Base-by-base conservation (phyloP, 1,140 invertebrate genomes). In the Chymomyza costata region DNA sequence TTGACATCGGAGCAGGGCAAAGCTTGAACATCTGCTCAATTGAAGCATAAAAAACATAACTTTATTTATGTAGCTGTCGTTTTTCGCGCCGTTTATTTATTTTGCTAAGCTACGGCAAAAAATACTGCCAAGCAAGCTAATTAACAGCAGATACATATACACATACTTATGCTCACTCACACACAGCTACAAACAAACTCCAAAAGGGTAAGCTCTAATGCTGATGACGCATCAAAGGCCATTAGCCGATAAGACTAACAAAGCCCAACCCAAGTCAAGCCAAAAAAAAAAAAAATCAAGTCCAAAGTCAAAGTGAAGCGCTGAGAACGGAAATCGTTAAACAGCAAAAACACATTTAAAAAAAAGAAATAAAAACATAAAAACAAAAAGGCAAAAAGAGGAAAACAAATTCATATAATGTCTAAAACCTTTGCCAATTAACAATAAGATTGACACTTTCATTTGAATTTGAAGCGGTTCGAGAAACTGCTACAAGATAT, bases 391-490 rank as follows among this genome's bases (percentile, higher is more conserved):
- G 13, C 65, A 18, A 45, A 55, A 48, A 48, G 47, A 31, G 41
- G 43, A 43, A 64, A 57, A 49, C 40, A 48, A 19, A 54, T 60
- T 43, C 14, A 6, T 11, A 38, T 30, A 13, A 16, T 11, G 11
- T 25, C 31, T 46, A 25, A 8, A 25, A 25, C 51, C 44, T 57
- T 80, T 65, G 73, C 73, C 73, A 80, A 80, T 80, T 80, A 80
- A 80, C 73, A 80, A 59, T 55, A 51, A 80, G 74, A 81, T 80
- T 80, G 73, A 80, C 73, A 80, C 73, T 80, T 80, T 80, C 69
- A 76, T 60, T 71, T 65, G 68, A 78, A 73, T 48, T 39, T 62
- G 40, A 47, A 15, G 54, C 35, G 37, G 35, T 15, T 37, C 46
- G 54, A 39, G 50, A 39, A 25, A 5, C 21, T 25, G 51, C 40